Evolutionary conservation across 2,113 vertebrate genomes (phyloP), one percentile per base, ranked within the genome.

Genomic region (Nerophis ophidion): DNA sequence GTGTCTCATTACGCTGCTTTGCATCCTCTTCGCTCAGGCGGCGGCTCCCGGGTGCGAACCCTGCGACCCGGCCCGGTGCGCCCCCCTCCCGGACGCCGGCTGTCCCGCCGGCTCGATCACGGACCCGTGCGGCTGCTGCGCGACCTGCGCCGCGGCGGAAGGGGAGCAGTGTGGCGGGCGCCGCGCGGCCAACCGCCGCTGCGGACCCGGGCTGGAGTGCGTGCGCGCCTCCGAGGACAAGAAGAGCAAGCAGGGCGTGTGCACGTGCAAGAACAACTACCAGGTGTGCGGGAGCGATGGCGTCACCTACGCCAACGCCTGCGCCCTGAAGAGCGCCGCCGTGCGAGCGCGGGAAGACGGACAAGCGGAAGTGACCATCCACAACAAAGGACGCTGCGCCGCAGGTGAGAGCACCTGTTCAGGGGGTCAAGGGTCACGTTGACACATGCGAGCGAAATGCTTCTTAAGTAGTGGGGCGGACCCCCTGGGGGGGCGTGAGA

Each of bases 281-380:
- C 90, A 92, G 13, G 95, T 97, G 68, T 97, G 95, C 75, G 95
- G 94, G 56, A 89, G 81, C 72, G 92, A 96, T 62, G 92, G 90
- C 5, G 19, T 74, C 59, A 94, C 92, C 45, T 96, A 97, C 83
- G 8, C 65, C 61, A 93, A 66, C 74, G 87, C 77, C 8, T 96
- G 94, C 71, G 90, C 88, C 15, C 88, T 97, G 80, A 91, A 87
- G 68, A 90, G 85, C 1, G 92, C 93, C 74, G 92, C 90, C 74
- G 65, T 84, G 73, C 52, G 61, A 7, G 92, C 92, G 0, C 76
- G 89, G 87, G 75, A 55, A n/a, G 80, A 83, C 52, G 86, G 80
- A 7, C 62, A 80, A 1, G 84, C 89, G 48, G 62, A 81, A 4
- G 53, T 96, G 78, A 81, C 15, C 45, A 82, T 93, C 70, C 86